phyloP scores from a whole-genome alignment of 2,888 invertebrate species.

The Odontomyia ornata region DNA sequence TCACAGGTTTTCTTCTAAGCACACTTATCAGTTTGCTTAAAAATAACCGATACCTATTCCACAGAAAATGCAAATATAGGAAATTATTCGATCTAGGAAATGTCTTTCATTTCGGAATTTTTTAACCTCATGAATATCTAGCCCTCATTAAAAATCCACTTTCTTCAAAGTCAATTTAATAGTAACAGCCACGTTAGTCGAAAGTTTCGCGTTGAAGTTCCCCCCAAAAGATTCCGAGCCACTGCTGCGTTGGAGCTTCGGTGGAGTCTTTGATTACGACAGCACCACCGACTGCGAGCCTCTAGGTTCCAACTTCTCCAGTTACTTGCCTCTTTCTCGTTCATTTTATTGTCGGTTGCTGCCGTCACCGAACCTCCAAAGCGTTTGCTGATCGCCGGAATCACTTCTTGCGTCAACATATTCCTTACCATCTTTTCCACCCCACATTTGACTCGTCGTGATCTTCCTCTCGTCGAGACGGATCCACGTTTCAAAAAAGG shows the following conservation, averaged over 20 bases:
- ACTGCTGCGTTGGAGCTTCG: conserved; percentile 11
- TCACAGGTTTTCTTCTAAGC: too few relatives aligned
- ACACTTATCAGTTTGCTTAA: too few relatives aligned
- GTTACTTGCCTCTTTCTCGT: conserved; percentile 38
- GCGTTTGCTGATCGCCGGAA: neutral
- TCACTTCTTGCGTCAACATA: conserved; percentile 41
- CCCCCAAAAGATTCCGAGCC: neutral
- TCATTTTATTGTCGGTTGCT: conserved; percentile 42
- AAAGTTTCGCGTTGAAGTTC: too few relatives aligned
- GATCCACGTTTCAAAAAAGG: conserved; percentile 38
- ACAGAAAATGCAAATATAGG: too few relatives aligned
- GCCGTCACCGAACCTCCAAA: conserved; percentile 37
- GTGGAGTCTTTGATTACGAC: conserved; percentile 37
- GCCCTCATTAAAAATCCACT: too few relatives aligned
- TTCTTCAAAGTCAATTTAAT: too few relatives aligned
- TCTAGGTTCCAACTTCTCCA: conserved; percentile 24
- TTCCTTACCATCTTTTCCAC: conserved; percentile 15
- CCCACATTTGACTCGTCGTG: neutral
- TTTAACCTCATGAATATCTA: too few relatives aligned
- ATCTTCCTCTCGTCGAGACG: conserved; percentile 5
- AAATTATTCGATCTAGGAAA: too few relatives aligned
- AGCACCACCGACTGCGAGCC: neutral
- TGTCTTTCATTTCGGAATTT: too few relatives aligned
- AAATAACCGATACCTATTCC: too few relatives aligned
- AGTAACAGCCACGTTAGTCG: too few relatives aligned